Conservation (phyloP, 2,797 vertebrate species). For the Hozukius guyotensis region DNA sequence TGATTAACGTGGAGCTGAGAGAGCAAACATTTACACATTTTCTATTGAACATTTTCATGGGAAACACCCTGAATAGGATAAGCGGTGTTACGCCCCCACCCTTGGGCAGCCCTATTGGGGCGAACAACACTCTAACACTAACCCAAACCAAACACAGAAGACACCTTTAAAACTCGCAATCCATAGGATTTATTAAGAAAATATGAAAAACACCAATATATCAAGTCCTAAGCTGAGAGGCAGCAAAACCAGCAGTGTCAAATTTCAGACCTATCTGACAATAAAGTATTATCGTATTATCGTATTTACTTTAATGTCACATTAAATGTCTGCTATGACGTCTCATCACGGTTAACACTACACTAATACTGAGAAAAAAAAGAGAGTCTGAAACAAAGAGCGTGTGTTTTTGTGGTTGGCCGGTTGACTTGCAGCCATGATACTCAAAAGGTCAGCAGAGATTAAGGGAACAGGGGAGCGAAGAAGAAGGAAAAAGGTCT, state of each 20-base stretch:
- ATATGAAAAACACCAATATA: no score
- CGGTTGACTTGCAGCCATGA: slow-evolving; percentile 39
- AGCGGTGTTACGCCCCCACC: no score
- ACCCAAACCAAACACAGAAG: no score
- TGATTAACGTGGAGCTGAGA: not conserved
- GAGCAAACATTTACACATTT: not conserved
- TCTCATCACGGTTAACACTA: not conserved
- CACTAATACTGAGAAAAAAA: not conserved
- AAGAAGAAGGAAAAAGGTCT: slow-evolving; percentile 53
- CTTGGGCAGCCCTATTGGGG: no score
- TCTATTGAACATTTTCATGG: not conserved
- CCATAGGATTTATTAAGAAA: no score
- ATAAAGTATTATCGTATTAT: no score
- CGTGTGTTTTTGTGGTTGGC: slow-evolving; percentile 44
- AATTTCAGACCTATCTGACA: no score
- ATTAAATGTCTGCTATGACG: not conserved
- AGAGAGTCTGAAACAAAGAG: slow-evolving; percentile 30
- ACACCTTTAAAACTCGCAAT: no score
- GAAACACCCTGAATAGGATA: not conserved
- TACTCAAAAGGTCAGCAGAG: slow-evolving; percentile 67
- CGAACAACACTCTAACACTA: no score
- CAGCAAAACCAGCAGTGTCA: no score
- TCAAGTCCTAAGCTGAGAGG: no score
- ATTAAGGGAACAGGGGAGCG: slow-evolving; percentile 54
- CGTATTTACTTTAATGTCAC: not conserved